Conservation (phyloP, 2,888 invertebrate genomes). For the Drosophila meridionalis region DNA sequence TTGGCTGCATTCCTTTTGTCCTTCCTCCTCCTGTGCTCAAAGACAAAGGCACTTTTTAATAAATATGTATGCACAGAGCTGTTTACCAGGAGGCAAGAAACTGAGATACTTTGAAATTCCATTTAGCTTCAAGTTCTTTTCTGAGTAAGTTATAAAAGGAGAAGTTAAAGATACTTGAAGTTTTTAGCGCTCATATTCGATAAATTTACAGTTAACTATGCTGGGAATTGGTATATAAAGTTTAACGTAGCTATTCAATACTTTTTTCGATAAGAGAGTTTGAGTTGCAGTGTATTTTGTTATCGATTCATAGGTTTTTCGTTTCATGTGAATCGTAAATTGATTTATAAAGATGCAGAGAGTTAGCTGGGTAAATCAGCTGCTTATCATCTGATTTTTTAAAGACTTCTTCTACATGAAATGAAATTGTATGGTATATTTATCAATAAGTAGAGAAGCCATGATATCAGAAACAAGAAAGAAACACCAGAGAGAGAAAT, state of each 20-base stretch:
- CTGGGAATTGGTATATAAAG: neutral
- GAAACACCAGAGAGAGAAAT: too few relatives aligned
- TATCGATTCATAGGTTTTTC: neutral
- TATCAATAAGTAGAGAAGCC: too few relatives aligned
- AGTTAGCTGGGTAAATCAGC: neutral
- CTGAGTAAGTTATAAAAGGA: neutral
- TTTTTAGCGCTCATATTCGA: neutral
- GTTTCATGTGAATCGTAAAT: neutral
- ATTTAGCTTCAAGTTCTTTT: slow-evolving; percentile 18
- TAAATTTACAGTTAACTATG: too few relatives aligned
- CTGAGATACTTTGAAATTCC: slow-evolving; percentile 11
- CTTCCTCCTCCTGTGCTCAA: slow-evolving; percentile 25
- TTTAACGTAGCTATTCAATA: neutral
- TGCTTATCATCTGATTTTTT: too few relatives aligned
- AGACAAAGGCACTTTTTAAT: slow-evolving; percentile 57
- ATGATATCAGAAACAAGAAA: too few relatives aligned
- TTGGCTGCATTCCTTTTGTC: slow-evolving; percentile 63
- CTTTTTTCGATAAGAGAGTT: neutral
- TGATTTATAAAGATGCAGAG: neutral
- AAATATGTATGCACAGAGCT: slow-evolving; percentile 29
- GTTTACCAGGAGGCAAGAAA: slow-evolving; percentile 12
- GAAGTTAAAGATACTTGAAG: neutral
- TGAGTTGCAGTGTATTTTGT: neutral
- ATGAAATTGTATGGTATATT: too few relatives aligned
- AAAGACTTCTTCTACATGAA: too few relatives aligned